A percentile compares a stretch with the other conserved stretches of the same genome.
Conservation (phyloP, 2,797 vertebrate species). For the Tokudaia tokunoshimensis region DNA sequence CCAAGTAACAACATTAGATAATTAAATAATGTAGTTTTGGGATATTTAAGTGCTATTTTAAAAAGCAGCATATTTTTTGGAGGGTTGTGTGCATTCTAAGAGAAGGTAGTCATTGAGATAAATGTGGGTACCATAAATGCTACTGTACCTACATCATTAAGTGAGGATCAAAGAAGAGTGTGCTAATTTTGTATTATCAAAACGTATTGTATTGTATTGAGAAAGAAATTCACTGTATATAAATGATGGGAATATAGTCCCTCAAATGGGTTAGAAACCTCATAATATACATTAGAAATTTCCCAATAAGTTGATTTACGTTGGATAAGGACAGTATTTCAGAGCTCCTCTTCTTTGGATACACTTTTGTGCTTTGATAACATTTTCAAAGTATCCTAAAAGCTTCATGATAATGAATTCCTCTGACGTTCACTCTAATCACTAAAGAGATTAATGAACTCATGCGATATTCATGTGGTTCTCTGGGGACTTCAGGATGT, state of each 20-base stretch:
- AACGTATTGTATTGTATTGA: neutral
- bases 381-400: slow-evolving; percentile 45
- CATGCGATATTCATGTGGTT: slow-evolving; percentile 74
- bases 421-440: slow-evolving; percentile 83
- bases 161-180: neutral
- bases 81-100: neutral
- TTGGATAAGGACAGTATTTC: neutral
- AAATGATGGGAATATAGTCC: neutral
- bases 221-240: neutral
- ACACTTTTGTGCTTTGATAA: slow-evolving; percentile 79
- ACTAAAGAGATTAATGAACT: slow-evolving; percentile 84
- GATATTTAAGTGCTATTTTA: neutral
- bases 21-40: slow-evolving; percentile 56
- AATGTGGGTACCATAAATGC: neutral
- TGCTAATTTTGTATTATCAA: neutral
- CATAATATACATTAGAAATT: neutral
- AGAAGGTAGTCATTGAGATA: neutral
- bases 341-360: slow-evolving; percentile 45
- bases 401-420: slow-evolving; percentile 83
- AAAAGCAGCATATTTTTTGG: neutral
- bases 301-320: neutral
- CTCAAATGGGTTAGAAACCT: neutral
- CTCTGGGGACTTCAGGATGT: slow-evolving; percentile 71
- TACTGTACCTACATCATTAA: neutral
- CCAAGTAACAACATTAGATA: slow-evolving; percentile 41